Evolutionary conservation across 2,888 invertebrate species (phyloP).

Genomic region (Trichogramma dendrolimi): DNA sequence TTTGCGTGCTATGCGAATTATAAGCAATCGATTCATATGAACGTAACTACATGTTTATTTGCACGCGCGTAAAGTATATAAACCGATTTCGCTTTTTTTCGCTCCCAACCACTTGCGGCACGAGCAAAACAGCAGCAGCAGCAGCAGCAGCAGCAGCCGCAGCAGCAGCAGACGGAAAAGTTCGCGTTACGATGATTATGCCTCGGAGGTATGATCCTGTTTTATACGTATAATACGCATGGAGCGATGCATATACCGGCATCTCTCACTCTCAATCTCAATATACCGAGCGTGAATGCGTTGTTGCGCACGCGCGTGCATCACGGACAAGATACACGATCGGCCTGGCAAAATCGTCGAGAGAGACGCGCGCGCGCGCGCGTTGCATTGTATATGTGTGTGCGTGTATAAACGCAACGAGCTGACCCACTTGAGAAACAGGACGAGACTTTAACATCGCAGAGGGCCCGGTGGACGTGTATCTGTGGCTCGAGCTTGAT

Average conservation of each 20-base stretch:
- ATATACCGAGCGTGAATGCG: constrained; percentile 32
- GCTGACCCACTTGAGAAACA: constrained; percentile 50
- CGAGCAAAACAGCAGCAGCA: constrained; percentile 7
- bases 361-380: too few relatives aligned
- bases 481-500: neutral
- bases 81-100: constrained; percentile 15
- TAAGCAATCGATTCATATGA: neutral
- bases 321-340: too few relatives aligned
- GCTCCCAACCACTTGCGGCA: constrained; percentile 1
- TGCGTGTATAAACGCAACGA: too few relatives aligned
- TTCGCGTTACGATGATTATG: neutral
- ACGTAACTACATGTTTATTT: too few relatives aligned
- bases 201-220: neutral
- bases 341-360: too few relatives aligned
- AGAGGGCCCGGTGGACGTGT: neutral
- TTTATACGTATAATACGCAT: neutral
- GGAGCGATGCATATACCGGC: constrained; percentile 8
- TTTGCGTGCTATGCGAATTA: neutral
- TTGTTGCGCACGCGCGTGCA: too few relatives aligned
- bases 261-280: constrained; percentile 49
- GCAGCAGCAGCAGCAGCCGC: constrained; percentile 11
- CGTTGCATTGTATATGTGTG: too few relatives aligned
- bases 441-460: constrained; percentile 43
- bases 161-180: constrained; percentile 14
- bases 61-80: neutral